These are phyloP conservation scores for Drosophila carrolli DNA, from an alignment of 1,140 invertebrate species.

Conservation along the genomic window DNA sequence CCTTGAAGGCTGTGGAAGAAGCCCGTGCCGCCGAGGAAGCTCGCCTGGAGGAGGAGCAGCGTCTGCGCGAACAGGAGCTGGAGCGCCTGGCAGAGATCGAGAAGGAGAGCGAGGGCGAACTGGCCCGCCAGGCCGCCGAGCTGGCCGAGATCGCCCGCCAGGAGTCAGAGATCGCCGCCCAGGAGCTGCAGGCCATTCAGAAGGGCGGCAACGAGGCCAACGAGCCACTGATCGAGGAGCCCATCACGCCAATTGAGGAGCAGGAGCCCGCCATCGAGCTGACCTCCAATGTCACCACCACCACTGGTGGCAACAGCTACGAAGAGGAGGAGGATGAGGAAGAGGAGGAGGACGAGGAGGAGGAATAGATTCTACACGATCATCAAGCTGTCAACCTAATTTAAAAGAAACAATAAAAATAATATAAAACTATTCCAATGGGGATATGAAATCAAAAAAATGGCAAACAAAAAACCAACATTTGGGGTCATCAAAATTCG, in stretches of 20 bases:
- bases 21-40: conserved; percentile 85
- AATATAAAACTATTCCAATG: conserved; percentile 4
- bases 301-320: conserved; percentile 52
- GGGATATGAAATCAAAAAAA: not conserved
- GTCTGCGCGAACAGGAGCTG: conserved; percentile 86
- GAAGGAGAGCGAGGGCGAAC: conserved; percentile 86
- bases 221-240: conserved; percentile 77
- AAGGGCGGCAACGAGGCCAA: conserved; percentile 62
- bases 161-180: conserved; percentile 86
- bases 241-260: conserved; percentile 69
- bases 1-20: conserved; percentile 85
- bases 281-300: conserved; percentile 48
- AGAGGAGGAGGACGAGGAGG: conserved; percentile 48
- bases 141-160: conserved; percentile 87
- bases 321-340: conserved; percentile 50
- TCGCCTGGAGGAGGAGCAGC: conserved; percentile 86
- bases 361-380: conserved; percentile 46
- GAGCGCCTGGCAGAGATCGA: conserved; percentile 86
- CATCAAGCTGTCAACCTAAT: conserved; percentile 33
- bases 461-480: not conserved
- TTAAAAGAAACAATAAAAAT: conserved; percentile 38
- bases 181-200: conserved; percentile 84
- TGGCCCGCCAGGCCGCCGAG: conserved; percentile 86
- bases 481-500: no score
- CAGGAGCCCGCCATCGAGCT: conserved; percentile 73